Evolutionary conservation across 2,797 vertebrate species (phyloP).

Genomic region (Myiotriccus ornatus): DNA sequence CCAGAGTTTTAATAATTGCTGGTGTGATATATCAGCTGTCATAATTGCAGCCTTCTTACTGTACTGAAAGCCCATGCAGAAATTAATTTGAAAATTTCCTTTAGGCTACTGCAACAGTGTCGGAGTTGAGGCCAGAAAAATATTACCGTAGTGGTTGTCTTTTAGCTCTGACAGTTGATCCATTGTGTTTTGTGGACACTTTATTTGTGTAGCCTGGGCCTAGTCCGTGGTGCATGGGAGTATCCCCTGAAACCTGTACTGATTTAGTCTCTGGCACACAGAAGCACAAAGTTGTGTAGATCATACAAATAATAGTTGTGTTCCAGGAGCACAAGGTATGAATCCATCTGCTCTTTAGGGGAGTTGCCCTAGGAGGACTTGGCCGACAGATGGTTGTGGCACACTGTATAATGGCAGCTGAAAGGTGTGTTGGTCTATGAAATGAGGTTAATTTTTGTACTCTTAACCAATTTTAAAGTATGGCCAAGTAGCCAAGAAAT

Average conservation of each 20-base stretch:
- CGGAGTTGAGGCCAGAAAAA: neutral
- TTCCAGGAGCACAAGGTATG: neutral
- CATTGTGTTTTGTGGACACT: neutral
- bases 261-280: neutral
- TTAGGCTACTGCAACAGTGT: neutral
- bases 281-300: neutral
- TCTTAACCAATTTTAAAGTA: neutral
- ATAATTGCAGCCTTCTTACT: neutral
- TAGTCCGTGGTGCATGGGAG: neutral
- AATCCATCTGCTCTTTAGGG: neutral
- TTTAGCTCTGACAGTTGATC: neutral
- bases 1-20: neutral
- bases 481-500: neutral
- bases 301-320: neutral
- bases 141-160: neutral
- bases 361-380: neutral
- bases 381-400: neutral
- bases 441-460: neutral
- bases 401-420: rapidly evolving
- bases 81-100: neutral
- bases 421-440: neutral
- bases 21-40: neutral
- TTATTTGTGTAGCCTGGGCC: neutral
- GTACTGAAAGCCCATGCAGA: neutral
- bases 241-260: neutral